Percentiles rank a stretch among this genome's conserved stretches.
Evolutionary conservation across 2,113 vertebrate genomes (phyloP).

Genomic region (Climacteris rufus): DNA sequence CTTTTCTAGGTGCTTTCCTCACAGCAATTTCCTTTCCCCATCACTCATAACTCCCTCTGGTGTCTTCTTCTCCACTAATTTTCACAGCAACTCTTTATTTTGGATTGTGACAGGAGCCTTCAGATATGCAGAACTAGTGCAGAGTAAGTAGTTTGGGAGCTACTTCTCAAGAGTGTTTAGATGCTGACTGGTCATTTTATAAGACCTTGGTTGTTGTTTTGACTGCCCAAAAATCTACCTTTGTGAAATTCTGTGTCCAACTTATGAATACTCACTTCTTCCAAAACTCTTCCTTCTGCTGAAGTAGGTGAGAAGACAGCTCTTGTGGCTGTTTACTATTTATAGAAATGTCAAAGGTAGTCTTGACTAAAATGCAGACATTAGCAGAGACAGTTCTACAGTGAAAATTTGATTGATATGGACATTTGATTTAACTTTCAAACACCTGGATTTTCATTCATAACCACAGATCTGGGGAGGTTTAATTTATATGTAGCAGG

Average conservation of each 20-base stretch:
- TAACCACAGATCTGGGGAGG: neutral
- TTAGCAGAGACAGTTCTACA: neutral
- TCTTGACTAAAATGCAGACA: neutral
- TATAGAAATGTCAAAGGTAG: neutral
- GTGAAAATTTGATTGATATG: neutral
- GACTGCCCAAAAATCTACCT: neutral
- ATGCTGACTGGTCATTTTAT: neutral
- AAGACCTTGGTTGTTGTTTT: neutral
- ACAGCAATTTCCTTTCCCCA: neutral
- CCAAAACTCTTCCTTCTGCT: neutral
- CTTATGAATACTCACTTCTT: neutral
- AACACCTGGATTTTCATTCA: constrained; percentile 3
- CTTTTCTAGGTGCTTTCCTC: neutral
- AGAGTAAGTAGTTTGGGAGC: neutral
- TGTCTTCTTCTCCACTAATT: neutral
- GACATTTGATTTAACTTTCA: neutral
- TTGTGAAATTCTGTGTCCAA: neutral
- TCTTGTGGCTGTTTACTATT: neutral
- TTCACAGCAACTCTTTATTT: neutral
- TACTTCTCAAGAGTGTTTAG: neutral
- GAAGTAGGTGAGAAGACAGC: neutral
- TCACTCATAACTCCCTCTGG: neutral
- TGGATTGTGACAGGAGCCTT: neutral
- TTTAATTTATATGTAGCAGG: neutral
- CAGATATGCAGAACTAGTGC: neutral